Evolutionary conservation across 2,797 vertebrate genomes (phyloP).

Genomic region (Cheirogaleus major): DNA sequence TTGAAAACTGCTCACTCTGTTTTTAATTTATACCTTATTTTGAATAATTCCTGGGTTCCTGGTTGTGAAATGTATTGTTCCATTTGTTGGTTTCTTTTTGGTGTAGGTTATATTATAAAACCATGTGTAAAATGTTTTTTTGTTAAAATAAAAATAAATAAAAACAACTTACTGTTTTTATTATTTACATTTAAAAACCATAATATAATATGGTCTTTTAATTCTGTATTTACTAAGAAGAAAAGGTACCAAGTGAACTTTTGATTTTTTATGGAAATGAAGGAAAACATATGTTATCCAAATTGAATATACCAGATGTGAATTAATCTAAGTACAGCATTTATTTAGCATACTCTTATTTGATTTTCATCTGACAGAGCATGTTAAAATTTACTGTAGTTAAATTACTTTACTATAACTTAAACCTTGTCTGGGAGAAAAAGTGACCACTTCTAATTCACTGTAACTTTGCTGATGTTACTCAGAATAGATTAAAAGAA

Average conservation of each 20-base stretch:
- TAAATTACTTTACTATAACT: neutral
- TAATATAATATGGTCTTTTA: neutral
- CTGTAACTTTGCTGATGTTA: neutral
- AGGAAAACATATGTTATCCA: neutral
- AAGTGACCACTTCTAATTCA: neutral
- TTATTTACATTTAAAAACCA: neutral
- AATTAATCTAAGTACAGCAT: neutral
- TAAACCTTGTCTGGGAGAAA: conserved; percentile 16
- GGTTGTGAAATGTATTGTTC: neutral
- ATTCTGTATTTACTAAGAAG: conserved; percentile 30
- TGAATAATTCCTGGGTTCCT: neutral
- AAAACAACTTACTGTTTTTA: neutral
- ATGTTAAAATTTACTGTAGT: conserved; percentile 14
- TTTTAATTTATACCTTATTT: conserved; percentile 22
- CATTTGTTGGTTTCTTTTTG: conserved; percentile 19
- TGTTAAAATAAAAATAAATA: neutral
- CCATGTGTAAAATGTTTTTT: neutral
- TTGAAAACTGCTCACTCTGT: neutral
- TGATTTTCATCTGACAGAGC: neutral
- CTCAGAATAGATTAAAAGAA: neutral
- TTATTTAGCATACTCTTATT: conserved; percentile 48
- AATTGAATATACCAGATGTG: neutral
- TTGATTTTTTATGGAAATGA: conserved; percentile 46
- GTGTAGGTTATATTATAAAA: neutral
- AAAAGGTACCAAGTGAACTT: neutral